Evolutionary conservation across 1,140 invertebrate species (phyloP), one percentile per base, ranked within the genome.

Genomic region (Brachionus calyciflorus): DNA sequence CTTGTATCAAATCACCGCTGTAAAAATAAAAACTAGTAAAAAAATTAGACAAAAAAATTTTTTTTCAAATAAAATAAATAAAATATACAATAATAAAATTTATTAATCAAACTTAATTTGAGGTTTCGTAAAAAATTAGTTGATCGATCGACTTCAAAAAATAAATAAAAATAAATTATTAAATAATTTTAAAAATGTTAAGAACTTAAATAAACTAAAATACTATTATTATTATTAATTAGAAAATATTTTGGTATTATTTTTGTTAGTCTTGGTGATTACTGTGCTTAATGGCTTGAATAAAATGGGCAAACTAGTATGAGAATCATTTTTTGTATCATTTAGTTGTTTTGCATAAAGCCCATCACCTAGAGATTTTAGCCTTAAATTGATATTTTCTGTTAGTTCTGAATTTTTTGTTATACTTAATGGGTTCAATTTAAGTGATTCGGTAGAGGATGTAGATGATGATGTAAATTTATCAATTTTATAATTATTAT

Each of bases 331-430:
- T 6, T 60, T 60, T 7, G 12, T 28, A 40, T 17, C 19, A 60
- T 60, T 17, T 3, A 37, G 19, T 17, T 5, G 9, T 5, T 9
- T 3, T 5, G 33, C 55, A 60, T 60, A 33, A 12, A 60, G 17
- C 14, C 55, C 55, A 60, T 60, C 55, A 33, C 17, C 55, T 19
- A 60, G 19, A n/a, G 55, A 60, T 44, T 65, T 21, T 2, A 65
- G 17, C 44, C 24, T 65, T 44, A 65, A 65, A 19, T 44, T 65
- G 21, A 65, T 21, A 44, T 10, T 65, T 44, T 65, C 60, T 24
- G 6, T 46, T 14, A 65, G 19, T 65, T 60, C n/a, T 7, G 53
- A 7, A 12, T 55, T 37, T 37, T 37, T n/a, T 17, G 17, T 60
- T 5, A 33, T 60, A 9, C 33, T 37, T 37, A 37, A 37, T 37